These are phyloP conservation scores for Menidia menidia DNA, from an alignment of 2,797 vertebrate species.

Conservation along the genomic window DNA sequence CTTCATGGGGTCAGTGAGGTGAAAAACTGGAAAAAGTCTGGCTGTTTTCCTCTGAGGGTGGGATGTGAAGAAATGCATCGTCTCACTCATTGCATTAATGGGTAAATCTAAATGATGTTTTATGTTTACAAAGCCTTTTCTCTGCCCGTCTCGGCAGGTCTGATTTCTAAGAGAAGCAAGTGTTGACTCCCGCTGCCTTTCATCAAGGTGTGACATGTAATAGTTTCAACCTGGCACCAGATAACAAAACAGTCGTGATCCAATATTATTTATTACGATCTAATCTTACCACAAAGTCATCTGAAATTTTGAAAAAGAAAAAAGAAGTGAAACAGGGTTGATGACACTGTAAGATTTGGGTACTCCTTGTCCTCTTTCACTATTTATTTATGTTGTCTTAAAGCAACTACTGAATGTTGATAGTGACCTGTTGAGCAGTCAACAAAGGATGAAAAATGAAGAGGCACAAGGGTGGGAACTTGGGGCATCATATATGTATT, in stretches of 20 bases:
- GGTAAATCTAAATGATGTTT: conserved; percentile 75
- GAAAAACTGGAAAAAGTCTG: conserved; percentile 62
- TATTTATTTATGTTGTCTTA: conserved; percentile 65
- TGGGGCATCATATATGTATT: conserved; percentile 51
- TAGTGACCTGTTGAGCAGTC: conserved; percentile 57
- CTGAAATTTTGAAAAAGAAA: neutral
- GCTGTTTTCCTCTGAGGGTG: conserved; percentile 49
- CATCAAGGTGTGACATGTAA: conserved; percentile 63
- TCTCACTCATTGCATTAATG: conserved; percentile 49
- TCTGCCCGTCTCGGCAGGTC: conserved; percentile 40
- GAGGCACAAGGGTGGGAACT: conserved; percentile 65
- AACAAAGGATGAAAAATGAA: conserved; percentile 48
- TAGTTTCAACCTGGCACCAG: conserved; percentile 57
- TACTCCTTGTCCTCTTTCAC: conserved; percentile 64
- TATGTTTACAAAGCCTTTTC: conserved; percentile 72
- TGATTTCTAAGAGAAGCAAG: conserved; percentile 45
- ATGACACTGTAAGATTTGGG: conserved; percentile 50
- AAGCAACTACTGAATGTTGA: conserved; percentile 80
- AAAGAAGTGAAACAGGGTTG: conserved; percentile 47
- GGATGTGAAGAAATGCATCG: conserved; percentile 61
- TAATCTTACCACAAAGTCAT: conserved; percentile 56
- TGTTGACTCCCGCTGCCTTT: conserved; percentile 71
- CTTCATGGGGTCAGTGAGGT: conserved; percentile 71
- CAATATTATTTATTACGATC: conserved; percentile 78
- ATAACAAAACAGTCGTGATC: conserved; percentile 64